Conservation (phyloP, 1,140 invertebrate genomes). For the Diorhabda carinulata region DNA sequence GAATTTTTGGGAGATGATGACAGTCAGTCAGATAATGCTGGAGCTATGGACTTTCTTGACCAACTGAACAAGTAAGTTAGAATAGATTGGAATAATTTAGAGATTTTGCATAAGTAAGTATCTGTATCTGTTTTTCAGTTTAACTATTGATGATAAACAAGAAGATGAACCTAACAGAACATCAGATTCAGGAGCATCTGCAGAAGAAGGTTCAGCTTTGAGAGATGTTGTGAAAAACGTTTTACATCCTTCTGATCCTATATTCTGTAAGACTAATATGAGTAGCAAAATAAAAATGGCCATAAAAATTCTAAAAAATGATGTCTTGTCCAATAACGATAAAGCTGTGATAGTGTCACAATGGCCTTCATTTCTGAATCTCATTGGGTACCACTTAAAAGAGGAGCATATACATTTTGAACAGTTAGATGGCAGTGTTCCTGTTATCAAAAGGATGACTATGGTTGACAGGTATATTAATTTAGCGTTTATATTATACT, state of each 20-base stretch:
- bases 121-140: neutral
- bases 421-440: constrained; percentile 65
- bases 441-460: constrained; percentile 57
- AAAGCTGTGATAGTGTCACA: constrained; percentile 85
- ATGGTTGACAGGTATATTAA: constrained; percentile 57
- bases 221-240: constrained; percentile 52
- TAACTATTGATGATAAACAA: neutral
- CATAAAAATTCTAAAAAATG: constrained; percentile 56
- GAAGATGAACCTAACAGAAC: too few relatives aligned
- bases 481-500: neutral
- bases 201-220: constrained; percentile 27
- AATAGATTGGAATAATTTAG: neutral
- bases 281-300: constrained; percentile 67
- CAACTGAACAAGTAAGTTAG: constrained; percentile 38
- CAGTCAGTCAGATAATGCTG: constrained; percentile 34
- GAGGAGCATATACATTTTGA: constrained; percentile 52
- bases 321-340: constrained; percentile 57
- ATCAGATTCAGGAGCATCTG: neutral
- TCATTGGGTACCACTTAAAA: constrained; percentile 62
- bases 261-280: constrained; percentile 57
- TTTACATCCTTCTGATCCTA: constrained; percentile 63
- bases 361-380: constrained; percentile 72
- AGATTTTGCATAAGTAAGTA: too few relatives aligned
- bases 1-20: constrained; percentile 41
- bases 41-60: constrained; percentile 47